phyloP scores from a whole-genome alignment of 1,140 invertebrate genomes.

The Trichonephila clavata region DNA sequence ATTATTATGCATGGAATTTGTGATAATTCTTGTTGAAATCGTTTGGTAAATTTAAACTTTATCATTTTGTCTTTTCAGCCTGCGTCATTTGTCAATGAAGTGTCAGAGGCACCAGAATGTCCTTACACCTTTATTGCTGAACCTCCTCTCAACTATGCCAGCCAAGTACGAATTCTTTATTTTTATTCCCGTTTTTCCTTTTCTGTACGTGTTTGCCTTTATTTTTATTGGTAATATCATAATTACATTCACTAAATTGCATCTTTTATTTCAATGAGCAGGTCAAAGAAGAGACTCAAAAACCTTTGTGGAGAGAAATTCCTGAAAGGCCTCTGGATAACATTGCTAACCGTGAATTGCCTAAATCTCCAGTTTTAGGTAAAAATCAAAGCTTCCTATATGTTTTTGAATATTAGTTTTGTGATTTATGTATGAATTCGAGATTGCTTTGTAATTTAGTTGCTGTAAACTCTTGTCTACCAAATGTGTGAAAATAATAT shows the following conservation, averaged over 20 bases:
- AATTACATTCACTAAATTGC: neutral
- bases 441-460: too few relatives aligned
- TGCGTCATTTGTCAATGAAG: constrained; percentile 53
- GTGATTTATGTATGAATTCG: too few relatives aligned
- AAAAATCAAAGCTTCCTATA: neutral
- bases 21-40: too few relatives aligned
- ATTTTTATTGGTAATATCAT: neutral
- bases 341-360: neutral
- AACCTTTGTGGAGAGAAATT: constrained; percentile 37
- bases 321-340: neutral
- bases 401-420: too few relatives aligned
- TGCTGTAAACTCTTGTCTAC: too few relatives aligned
- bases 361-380: constrained; percentile 61
- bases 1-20: too few relatives aligned
- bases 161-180: constrained; percentile 29
- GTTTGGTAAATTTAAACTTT: neutral
- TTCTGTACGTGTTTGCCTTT: neutral
- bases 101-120: constrained; percentile 55
- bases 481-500: too few relatives aligned
- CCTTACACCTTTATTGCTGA: constrained; percentile 68
- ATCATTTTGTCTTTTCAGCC: constrained; percentile 15
- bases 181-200: neutral
- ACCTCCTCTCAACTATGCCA: constrained; percentile 59
- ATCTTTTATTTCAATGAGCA: neutral
- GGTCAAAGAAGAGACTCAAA: constrained; percentile 53